Conservation (phyloP, 2,888 invertebrate species). For the Diabrotica balteata region DNA sequence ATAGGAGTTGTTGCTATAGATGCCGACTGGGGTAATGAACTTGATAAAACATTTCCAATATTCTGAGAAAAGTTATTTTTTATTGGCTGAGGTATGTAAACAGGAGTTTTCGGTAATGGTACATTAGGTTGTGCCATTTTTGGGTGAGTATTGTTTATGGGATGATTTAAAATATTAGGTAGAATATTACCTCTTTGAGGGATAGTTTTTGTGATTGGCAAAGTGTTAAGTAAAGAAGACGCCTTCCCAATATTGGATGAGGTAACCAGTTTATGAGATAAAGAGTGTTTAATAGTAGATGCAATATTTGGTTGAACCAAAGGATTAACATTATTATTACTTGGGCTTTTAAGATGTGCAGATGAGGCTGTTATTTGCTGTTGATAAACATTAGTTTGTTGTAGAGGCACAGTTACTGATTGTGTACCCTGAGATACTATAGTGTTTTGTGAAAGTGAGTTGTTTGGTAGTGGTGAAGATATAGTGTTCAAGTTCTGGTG, state of each 20-base stretch:
- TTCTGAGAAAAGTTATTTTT: slow-evolving; percentile 29
- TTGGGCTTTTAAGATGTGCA: slow-evolving; percentile 14
- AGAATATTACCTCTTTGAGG: slow-evolving; percentile 14
- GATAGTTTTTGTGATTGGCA: slow-evolving; percentile 18
- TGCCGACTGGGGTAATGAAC: slow-evolving; percentile 10
- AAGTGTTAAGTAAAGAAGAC: slow-evolving; percentile 6
- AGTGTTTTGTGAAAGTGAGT: slow-evolving; percentile 27
- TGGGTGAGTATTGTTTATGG: slow-evolving; percentile 23
- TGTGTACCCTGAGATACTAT: slow-evolving; percentile 29
- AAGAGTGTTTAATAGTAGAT: slow-evolving; percentile 18
- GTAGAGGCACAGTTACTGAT: slow-evolving; percentile 26
- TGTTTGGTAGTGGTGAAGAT: slow-evolving; percentile 24
- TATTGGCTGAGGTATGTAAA: slow-evolving; percentile 28
- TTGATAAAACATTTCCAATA: slow-evolving; percentile 11
- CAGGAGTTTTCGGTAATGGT: slow-evolving; percentile 22
- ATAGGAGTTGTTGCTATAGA: slow-evolving; percentile 14
- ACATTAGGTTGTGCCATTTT: slow-evolving; percentile 25
- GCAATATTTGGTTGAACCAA: slow-evolving; percentile 28
- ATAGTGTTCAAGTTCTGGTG: slow-evolving; percentile 27
- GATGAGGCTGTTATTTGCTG: slow-evolving; percentile 19
- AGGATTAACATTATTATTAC: slow-evolving; percentile 8
- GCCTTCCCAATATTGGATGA: slow-evolving; percentile 22
- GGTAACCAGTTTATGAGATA: slow-evolving; percentile 23
- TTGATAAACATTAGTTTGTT: slow-evolving; percentile 31
- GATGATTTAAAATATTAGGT: slow-evolving; percentile 23